Percentiles rank a stretch among this genome's conserved stretches.
These are phyloP conservation scores for Bursaphelenchus mucronatus DNA, from an alignment of 1,140 invertebrate species.

Conservation along the genomic window DNA sequence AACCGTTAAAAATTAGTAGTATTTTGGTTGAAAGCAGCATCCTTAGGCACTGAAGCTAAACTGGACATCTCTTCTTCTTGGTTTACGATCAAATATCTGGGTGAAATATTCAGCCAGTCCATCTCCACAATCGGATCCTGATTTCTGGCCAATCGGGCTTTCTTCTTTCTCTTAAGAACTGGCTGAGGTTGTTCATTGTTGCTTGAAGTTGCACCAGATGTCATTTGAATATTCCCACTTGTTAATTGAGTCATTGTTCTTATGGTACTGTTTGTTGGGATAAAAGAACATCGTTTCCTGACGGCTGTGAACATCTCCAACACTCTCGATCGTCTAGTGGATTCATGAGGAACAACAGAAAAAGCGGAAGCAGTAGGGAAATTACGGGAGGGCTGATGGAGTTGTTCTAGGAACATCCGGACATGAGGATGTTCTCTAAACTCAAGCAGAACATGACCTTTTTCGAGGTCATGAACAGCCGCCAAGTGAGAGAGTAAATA, in stretches of 20 bases:
- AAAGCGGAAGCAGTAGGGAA: background rate
- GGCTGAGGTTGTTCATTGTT: conserved; percentile 25
- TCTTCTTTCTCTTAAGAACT: conserved; percentile 48
- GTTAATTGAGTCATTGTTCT: too few relatives aligned
- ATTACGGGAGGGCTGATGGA: conserved; percentile 24
- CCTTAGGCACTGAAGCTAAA: too few relatives aligned
- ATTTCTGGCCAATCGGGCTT: conserved; percentile 40
- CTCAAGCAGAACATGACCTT: background rate
- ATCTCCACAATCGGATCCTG: conserved; percentile 45
- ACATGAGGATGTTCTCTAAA: conserved; percentile 31
- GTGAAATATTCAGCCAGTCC: conserved; percentile 56
- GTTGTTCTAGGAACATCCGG: conserved; percentile 12
- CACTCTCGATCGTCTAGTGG: background rate
- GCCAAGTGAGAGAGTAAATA: conserved; percentile 2
- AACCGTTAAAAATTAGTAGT: too few relatives aligned
- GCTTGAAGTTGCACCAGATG: too few relatives aligned
- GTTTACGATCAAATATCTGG: conserved; percentile 31
- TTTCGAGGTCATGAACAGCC: background rate
- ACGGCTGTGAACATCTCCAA: too few relatives aligned
- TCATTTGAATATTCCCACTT: too few relatives aligned
- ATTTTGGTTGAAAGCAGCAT: too few relatives aligned
- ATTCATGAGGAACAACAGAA: background rate
- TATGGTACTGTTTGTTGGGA: too few relatives aligned
- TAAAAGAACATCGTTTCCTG: too few relatives aligned
- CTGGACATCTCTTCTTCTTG: background rate